phyloP scores from a whole-genome alignment of 2,888 invertebrate species.

The Tenthredo notha region DNA sequence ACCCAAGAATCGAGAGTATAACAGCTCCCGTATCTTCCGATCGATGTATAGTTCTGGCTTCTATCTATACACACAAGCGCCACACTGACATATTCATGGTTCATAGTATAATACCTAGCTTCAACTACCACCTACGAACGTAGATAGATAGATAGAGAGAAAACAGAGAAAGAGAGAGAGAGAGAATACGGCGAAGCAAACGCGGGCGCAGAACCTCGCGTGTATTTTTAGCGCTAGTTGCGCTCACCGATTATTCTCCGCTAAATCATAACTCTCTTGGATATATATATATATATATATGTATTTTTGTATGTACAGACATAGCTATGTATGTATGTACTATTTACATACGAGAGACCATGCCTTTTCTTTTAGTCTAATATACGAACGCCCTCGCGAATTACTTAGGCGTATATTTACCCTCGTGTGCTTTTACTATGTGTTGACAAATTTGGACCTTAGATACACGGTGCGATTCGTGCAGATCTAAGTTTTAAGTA shows the following conservation, averaged over 20 bases:
- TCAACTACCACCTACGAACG: neutral
- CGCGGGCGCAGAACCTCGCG: slow-evolving; percentile 49
- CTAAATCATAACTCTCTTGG: slow-evolving; percentile 66
- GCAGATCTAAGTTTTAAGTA: neutral
- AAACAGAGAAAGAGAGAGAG: neutral
- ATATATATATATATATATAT: neutral
- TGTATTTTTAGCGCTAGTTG: slow-evolving; percentile 69
- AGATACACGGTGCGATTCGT: neutral
- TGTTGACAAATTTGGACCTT: neutral
- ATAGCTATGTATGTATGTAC: neutral
- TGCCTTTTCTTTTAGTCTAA: neutral
- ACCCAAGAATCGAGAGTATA: neutral
- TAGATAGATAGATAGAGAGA: neutral
- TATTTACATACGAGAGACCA: neutral
- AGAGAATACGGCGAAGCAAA: slow-evolving; percentile 6
- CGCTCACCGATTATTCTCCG: slow-evolving; percentile 69
- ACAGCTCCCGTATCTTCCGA: neutral
- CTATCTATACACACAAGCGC: neutral
- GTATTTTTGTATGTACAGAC: too few species aligned
- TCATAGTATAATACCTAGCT: neutral
- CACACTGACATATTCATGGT: neutral
- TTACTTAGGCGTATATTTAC: slow-evolving; percentile 9
- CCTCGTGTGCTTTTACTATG: neutral
- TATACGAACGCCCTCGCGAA: slow-evolving; percentile 16
- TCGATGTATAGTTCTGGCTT: slow-evolving; percentile 15